A percentile compares a stretch with the other conserved stretches of the same genome.
Evolutionary conservation across 1,140 invertebrate genomes (phyloP).

Genomic region (Kradibia gibbosae): DNA sequence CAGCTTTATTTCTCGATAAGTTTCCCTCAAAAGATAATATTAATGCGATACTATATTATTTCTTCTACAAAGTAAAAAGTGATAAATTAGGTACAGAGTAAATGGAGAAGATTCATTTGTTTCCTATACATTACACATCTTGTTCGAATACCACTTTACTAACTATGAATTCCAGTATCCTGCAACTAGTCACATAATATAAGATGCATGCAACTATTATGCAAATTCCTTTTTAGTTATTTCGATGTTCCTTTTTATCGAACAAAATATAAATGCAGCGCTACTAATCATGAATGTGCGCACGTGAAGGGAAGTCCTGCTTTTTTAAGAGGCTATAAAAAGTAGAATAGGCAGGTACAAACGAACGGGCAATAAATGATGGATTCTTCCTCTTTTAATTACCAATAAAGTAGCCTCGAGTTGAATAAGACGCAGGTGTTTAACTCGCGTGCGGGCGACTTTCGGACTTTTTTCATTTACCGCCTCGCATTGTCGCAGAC

Average conservation of each 20-base stretch:
- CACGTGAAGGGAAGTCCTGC: constrained; percentile 43
- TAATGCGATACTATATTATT: background rate
- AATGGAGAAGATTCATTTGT: background rate
- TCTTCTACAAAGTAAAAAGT: background rate
- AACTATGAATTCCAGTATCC: background rate
- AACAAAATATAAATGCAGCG: constrained; percentile 1
- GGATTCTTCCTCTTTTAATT: constrained; percentile 34
- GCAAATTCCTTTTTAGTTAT: constrained; percentile 29
- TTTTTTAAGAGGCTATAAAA: constrained; percentile 1
- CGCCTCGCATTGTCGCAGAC: background rate
- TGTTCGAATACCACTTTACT: background rate
- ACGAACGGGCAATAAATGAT: constrained; percentile 1
- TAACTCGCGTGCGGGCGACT: background rate
- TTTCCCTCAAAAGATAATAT: background rate
- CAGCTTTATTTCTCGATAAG: too few relatives aligned
- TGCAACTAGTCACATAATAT: background rate
- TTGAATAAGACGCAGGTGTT: constrained; percentile 25
- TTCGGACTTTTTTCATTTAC: background rate
- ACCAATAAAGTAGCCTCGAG: background rate
- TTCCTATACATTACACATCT: background rate
- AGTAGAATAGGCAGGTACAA: background rate
- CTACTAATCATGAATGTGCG: background rate
- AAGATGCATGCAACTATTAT: constrained; percentile 28
- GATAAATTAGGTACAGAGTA: background rate
- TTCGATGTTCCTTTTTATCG: constrained; percentile 4